Percentiles rank a stretch among this genome's conserved stretches.
Conservation (phyloP, 2,113 vertebrate genomes). For the human (Homo sapiens) region DNA sequence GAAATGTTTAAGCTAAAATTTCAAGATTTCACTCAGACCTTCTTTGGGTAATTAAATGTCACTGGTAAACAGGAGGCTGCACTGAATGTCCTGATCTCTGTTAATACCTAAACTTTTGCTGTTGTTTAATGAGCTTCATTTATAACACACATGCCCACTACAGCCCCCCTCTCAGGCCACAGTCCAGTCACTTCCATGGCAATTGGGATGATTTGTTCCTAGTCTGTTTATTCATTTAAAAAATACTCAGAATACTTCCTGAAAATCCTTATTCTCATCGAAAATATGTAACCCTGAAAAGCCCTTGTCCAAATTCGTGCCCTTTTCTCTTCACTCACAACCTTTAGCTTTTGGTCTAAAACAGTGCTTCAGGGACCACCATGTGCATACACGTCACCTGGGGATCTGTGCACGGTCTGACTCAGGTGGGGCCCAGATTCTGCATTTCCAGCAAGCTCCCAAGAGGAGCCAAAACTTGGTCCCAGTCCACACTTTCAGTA, state of each 20-base stretch:
- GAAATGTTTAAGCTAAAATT: not conserved
- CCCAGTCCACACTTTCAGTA: not conserved
- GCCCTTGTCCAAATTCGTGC: not conserved
- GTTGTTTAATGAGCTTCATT: not conserved
- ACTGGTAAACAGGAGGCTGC: not conserved
- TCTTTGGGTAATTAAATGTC: not conserved
- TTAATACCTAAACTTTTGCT: not conserved
- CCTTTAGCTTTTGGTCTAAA: not conserved
- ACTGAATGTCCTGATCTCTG: not conserved
- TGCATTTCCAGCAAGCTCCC: not conserved
- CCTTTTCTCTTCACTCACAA: not conserved
- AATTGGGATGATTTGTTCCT: not conserved
- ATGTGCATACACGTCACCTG: not conserved
- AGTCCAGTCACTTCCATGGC: not conserved
- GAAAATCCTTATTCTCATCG: slow-evolving; percentile 31
- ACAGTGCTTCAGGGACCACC: not conserved
- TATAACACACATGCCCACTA: not conserved
- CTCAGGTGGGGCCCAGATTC: not conserved
- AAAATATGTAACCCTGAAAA: not conserved
- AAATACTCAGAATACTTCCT: not conserved
- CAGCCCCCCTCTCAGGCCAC: not conserved
- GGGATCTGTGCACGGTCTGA: no score
- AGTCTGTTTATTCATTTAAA: not conserved
- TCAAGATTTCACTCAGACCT: not conserved
- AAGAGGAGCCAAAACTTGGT: not conserved